phyloP scores from a whole-genome alignment of 1,140 invertebrate species.

The Portunus trituberculatus region DNA sequence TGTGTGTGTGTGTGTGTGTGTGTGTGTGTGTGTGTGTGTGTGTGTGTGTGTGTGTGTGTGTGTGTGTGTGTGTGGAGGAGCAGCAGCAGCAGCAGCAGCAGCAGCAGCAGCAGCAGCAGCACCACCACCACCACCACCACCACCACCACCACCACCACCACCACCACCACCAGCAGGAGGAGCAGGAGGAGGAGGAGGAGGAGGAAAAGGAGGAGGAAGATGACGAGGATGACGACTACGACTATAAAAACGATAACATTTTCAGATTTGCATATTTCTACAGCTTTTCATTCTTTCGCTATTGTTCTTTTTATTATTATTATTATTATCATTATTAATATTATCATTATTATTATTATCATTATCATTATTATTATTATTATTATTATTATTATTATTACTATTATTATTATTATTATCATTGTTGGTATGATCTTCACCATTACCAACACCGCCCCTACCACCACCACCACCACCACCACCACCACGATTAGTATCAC shows the following conservation, averaged over 20 bases:
- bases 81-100: not conserved
- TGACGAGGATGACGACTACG: too few relatives aligned
- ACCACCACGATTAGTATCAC: not conserved
- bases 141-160: too few relatives aligned
- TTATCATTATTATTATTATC: conserved; percentile 44
- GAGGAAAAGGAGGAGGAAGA: too few relatives aligned
- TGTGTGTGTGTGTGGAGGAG: not conserved
- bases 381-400: conserved; percentile 41
- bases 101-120: too few relatives aligned
- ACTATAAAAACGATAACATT: too few relatives aligned
- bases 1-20: not conserved
- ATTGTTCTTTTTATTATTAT: conserved; percentile 3
- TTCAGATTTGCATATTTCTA: too few relatives aligned
- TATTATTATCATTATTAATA: conserved; percentile 25
- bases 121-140: too few relatives aligned
- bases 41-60: not conserved
- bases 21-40: not conserved
- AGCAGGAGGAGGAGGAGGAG: too few relatives aligned
- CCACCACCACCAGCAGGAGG: too few relatives aligned
- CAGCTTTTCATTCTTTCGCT: too few relatives aligned
- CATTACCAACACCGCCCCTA: not conserved
- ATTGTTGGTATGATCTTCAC: not conserved
- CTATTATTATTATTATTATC: conserved; percentile 40
- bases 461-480: not conserved
- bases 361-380: conserved; percentile 36